Evolutionary conservation across 1,140 invertebrate species (phyloP).

Genomic region (Tyrophagus putrescentiae): DNA sequence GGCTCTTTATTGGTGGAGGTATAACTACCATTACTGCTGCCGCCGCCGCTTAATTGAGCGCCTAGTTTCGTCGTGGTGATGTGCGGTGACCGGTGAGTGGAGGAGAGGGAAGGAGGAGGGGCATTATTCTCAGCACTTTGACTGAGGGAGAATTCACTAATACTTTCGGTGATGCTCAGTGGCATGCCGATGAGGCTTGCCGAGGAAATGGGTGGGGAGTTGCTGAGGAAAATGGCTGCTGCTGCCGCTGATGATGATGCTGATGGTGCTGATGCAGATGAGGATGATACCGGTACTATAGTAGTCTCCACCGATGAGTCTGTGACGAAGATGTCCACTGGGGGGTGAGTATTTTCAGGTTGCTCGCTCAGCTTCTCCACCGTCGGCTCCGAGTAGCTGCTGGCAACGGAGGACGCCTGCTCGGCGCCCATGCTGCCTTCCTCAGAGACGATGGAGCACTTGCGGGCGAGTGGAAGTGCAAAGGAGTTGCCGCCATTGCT

Average conservation of each 20-base stretch:
- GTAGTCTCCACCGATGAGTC: slow-evolving; percentile 16
- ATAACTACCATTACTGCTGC: background rate
- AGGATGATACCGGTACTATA: too few species aligned
- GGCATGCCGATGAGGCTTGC: slow-evolving; percentile 4
- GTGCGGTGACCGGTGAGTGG: too few species aligned
- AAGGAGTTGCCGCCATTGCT: slow-evolving; percentile 20
- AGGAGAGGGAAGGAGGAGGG: background rate
- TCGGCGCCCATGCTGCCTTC: slow-evolving; percentile 41
- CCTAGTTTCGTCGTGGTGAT: too few species aligned
- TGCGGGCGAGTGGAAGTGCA: slow-evolving; percentile 42
- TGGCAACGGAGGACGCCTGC: background rate
- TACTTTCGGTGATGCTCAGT: background rate
- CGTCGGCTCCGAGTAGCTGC: slow-evolving; percentile 9
- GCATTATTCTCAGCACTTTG: background rate
- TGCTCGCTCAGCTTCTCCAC: background rate
- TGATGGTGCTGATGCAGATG: too few species aligned
- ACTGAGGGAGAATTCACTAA: background rate
- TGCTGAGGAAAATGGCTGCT: too few species aligned
- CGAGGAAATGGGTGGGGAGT: too few species aligned
- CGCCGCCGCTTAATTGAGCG: background rate
- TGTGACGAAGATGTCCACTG: slow-evolving; percentile 22
- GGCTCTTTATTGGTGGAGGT: background rate
- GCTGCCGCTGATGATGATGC: too few species aligned
- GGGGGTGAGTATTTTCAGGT: background rate
- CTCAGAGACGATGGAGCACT: slow-evolving; percentile 73